phyloP scores from a whole-genome alignment of 1,140 invertebrate genomes.

The Eumaeus atala region DNA sequence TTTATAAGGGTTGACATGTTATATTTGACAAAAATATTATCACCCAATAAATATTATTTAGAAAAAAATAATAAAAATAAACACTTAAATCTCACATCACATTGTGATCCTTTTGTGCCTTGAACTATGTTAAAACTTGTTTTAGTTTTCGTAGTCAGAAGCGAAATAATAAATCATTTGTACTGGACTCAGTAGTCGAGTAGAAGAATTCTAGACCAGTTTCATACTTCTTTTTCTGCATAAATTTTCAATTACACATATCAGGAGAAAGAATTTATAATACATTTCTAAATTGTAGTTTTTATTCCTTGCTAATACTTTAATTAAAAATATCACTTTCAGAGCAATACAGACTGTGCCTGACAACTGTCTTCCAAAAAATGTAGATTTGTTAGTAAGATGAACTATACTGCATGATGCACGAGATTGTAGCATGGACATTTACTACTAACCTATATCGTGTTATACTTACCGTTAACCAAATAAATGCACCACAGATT shows the following conservation, averaged over 20 bases:
- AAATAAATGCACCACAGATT: no score
- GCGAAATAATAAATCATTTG: no score
- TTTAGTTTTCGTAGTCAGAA: no score
- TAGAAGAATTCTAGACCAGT: not conserved
- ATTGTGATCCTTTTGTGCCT: no score
- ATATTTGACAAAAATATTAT: no score
- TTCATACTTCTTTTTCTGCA: not conserved
- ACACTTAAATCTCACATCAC: no score
- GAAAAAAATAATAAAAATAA: no score
- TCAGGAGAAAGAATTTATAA: not conserved
- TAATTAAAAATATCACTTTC: constrained; percentile 34
- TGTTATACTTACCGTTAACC: no score
- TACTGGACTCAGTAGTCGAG: no score
- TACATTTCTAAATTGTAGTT: constrained; percentile 6
- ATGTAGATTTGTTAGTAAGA: constrained; percentile 74
- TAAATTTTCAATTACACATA: not conserved
- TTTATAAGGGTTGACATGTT: no score
- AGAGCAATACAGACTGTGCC: constrained; percentile 69
- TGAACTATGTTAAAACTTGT: no score
- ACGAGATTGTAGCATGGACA: constrained; percentile 17
- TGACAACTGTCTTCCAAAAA: constrained; percentile 70
- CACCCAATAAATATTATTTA: no score
- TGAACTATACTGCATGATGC: constrained; percentile 51
- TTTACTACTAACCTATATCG: constrained; percentile 13
- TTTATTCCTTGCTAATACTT: constrained; percentile 2